Evolutionary conservation across 1,140 invertebrate species (phyloP), one percentile per base, ranked within the genome.

Genomic region (Gryon sp.): DNA sequence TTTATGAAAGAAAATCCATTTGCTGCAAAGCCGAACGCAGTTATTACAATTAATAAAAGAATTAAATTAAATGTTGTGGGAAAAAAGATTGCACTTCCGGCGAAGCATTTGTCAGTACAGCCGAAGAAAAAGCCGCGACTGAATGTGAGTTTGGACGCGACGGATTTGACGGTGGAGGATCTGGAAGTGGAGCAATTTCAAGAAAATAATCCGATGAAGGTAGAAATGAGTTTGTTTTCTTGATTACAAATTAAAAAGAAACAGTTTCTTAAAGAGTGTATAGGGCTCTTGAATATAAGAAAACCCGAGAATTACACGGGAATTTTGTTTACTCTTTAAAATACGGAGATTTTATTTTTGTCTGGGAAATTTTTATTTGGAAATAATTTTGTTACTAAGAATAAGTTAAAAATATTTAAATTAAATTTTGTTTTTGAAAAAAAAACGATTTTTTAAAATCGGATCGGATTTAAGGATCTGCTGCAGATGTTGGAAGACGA

Each of bases 401-500:
- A n/a, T n/a, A n/a, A n/a, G n/a, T n/a, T n/a, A n/a, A n/a, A n/a
- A n/a, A n/a, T n/a, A n/a, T n/a, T n/a, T n/a, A n/a, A n/a, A n/a
- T n/a, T n/a, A n/a, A n/a, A n/a, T n/a, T n/a, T n/a, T n/a, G n/a
- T n/a, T n/a, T n/a, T n/a, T n/a, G n/a, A n/a, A n/a, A n/a, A n/a
- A n/a, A n/a, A n/a, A n/a, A n/a, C n/a, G n/a, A n/a, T n/a, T n/a
- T n/a, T n/a, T n/a, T n/a, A n/a, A n/a, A n/a, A n/a, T n/a, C n/a
- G n/a, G n/a, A n/a, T n/a, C n/a, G 74, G 80, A 30, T 76, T 88
- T 6, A 74, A 62, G 11, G 60, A 82, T 43, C 76, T 88, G 18
- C 38, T 89, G 28, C 80, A 83, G 60, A 68, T 84, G 36, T 68
- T 89, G 3, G 85, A 88, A 48, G 70, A 88, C 38, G 87, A 88